Conservation (phyloP, 1,140 invertebrate genomes). For the Drosophila pseudoobscura region DNA sequence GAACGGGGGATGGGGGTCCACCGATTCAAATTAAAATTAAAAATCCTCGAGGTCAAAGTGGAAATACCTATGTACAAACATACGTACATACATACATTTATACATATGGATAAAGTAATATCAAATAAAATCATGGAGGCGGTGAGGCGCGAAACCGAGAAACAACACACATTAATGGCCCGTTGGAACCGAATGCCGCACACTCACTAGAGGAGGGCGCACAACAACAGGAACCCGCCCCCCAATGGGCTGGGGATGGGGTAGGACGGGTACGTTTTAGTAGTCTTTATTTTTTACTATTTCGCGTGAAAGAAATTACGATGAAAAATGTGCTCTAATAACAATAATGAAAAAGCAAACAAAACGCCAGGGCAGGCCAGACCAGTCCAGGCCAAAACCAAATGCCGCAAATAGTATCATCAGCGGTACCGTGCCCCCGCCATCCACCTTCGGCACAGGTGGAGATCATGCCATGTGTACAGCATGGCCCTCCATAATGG, state of each 20-base stretch:
- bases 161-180: slow-evolving; percentile 62
- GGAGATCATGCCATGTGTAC: slow-evolving; percentile 15
- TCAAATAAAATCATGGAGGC: slow-evolving; percentile 42
- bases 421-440: neutral
- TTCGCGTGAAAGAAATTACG: slow-evolving; percentile 79
- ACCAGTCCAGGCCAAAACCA: slow-evolving; percentile 7
- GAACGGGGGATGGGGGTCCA: neutral
- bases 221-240: slow-evolving; percentile 5
- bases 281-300: slow-evolving; percentile 76
- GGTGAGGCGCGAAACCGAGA: slow-evolving; percentile 58
- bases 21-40: slow-evolving; percentile 25
- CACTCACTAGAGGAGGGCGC: slow-evolving; percentile 51
- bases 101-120: neutral
- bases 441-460: neutral
- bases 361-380: slow-evolving; percentile 36
- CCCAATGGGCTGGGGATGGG: too few species aligned
- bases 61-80: neutral
- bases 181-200: slow-evolving; percentile 67
- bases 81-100: too few species aligned
- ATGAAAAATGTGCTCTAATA: slow-evolving; percentile 79
- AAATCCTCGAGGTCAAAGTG: slow-evolving; percentile 45
- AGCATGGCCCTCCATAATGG: slow-evolving; percentile 14
- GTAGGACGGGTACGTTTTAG: slow-evolving; percentile 41
- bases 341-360: slow-evolving; percentile 79
- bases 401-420: slow-evolving; percentile 49